Evolutionary conservation across 2,888 invertebrate genomes (phyloP).

Genomic region (Drosophila paracracens): DNA sequence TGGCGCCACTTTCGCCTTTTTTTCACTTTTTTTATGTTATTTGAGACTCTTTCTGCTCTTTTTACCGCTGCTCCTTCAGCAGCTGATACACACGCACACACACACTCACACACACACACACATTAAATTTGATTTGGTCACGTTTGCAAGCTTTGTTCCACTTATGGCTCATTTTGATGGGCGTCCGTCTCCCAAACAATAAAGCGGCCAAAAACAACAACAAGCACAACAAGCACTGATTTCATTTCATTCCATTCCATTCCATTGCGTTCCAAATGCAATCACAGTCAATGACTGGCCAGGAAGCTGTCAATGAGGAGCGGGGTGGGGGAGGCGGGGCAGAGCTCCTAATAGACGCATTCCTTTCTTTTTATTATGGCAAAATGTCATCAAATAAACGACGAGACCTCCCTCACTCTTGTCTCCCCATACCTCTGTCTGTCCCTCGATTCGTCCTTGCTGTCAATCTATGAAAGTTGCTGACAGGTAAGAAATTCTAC

Average conservation of each 20-base stretch:
- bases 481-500: neutral
- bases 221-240: conserved; percentile 4
- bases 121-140: conserved; percentile 85
- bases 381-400: conserved; percentile 1
- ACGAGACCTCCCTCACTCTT: neutral
- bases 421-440: neutral
- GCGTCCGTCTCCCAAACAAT: conserved; percentile 39
- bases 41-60: neutral
- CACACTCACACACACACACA: conserved; percentile 25
- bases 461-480: conserved; percentile 1
- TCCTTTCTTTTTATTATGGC: neutral
- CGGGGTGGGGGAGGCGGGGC: rapidly evolving
- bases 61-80: conserved; percentile 14
- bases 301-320: no score
- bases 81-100: conserved; percentile 9
- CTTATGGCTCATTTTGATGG: conserved; percentile 83
- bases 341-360: neutral
- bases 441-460: neutral
- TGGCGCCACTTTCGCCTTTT: conserved; percentile 47
- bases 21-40: neutral
- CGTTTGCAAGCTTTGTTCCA: conserved; percentile 84
- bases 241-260: conserved; percentile 14
- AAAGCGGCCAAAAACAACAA: conserved; percentile 19
- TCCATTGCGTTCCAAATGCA: conserved; percentile 55
- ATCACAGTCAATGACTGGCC: conserved; percentile 54